Evolutionary conservation across 2,888 invertebrate genomes (phyloP).

Genomic region (Epsilonema sp.): DNA sequence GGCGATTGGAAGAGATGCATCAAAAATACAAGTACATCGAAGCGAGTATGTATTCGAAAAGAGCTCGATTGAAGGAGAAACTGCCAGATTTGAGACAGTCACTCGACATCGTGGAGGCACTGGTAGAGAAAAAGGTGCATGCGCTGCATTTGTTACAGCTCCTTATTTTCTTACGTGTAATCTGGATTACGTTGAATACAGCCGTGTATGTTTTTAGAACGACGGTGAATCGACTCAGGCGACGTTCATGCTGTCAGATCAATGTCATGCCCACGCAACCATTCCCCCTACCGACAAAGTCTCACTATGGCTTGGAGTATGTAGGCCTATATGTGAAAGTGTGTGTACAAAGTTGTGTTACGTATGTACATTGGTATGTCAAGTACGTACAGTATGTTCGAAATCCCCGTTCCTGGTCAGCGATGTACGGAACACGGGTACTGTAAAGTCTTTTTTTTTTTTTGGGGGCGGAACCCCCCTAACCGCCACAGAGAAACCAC

Average conservation of each 20-base stretch:
- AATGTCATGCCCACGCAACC: conserved; percentile 62
- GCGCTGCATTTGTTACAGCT: conserved; percentile 2
- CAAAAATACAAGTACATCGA: conserved; percentile 96
- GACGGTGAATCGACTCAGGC: conserved; percentile 50
- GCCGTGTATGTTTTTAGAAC: too few relatives aligned
- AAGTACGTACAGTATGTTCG: too few relatives aligned
- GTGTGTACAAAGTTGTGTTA: too few relatives aligned
- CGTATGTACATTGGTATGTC: too few relatives aligned
- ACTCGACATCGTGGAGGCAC: conserved; percentile 67
- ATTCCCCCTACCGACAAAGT: conserved; percentile 75
- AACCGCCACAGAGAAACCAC: too few relatives aligned
- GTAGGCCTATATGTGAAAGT: too few relatives aligned
- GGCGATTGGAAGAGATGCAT: conserved; percentile 71
- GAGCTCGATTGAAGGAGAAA: conserved; percentile 60
- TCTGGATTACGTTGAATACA: too few relatives aligned
- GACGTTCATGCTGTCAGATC: conserved; percentile 74
- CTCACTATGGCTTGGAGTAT: conserved; percentile 44
- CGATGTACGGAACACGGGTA: too few relatives aligned
- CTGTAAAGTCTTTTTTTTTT: too few relatives aligned
- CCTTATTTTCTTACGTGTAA: conserved; percentile 2
- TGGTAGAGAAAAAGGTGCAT: conserved; percentile 49
- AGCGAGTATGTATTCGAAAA: conserved; percentile 63
- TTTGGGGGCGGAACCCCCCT: too few relatives aligned
- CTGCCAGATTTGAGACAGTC: conserved; percentile 84
- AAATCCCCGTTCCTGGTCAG: too few relatives aligned